A percentile compares a stretch with the other conserved stretches of the same genome.
Evolutionary conservation across 2,888 invertebrate genomes (phyloP).

Genomic region (Dasypogon diadema): DNA sequence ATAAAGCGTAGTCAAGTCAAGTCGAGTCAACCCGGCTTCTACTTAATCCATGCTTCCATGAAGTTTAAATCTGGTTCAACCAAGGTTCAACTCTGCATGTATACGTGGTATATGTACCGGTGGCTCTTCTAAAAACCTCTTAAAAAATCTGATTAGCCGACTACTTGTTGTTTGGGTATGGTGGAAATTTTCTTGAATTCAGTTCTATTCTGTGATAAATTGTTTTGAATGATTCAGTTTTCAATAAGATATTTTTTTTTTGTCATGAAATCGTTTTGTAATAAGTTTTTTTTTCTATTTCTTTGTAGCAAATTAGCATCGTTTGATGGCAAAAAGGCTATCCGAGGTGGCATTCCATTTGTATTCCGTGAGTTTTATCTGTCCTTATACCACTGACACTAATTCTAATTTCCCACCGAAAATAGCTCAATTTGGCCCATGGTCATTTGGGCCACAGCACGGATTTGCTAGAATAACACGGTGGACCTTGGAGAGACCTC

Average conservation of each 20-base stretch:
- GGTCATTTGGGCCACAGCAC: constrained; percentile 95
- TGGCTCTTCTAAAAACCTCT: no score
- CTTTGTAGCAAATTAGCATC: constrained; percentile 89
- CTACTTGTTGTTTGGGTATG: no score
- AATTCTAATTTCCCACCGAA: not conserved
- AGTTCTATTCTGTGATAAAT: not conserved
- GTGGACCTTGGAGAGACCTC: constrained; percentile 91
- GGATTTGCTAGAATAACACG: constrained; percentile 94
- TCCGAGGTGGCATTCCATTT: constrained; percentile 96
- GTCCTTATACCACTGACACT: no score
- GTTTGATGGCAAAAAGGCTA: constrained; percentile 96
- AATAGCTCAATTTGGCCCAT: constrained; percentile 93
- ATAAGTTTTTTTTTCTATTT: constrained; percentile 1
- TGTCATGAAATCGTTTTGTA: not conserved
- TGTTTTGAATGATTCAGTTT: no score
- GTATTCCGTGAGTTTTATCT: constrained; percentile 89
- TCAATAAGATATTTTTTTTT: not conserved
- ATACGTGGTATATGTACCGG: no score
- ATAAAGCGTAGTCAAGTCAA: no score
- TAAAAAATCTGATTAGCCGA: no score
- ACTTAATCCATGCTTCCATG: no score
- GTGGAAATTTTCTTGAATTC: no score
- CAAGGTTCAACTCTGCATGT: no score
- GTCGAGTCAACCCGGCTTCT: no score
- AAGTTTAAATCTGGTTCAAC: no score